Evolutionary conservation across 53 echinoderm and acorn worm genomes (phyloP), one percentile per base, ranked within the genome.

Genomic region (Pentamera pediparva): DNA sequence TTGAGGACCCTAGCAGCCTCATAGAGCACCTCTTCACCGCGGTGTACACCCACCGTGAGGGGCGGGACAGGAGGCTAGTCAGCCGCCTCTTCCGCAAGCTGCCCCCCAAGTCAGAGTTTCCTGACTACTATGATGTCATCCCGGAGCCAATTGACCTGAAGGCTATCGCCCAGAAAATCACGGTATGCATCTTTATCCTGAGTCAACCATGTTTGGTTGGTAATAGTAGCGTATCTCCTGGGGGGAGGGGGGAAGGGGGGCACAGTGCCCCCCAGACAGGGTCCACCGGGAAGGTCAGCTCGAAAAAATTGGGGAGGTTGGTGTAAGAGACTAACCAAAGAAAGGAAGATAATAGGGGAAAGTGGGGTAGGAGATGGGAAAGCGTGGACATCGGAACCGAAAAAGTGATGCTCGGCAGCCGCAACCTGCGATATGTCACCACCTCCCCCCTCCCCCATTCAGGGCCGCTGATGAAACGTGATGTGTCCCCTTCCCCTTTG

Each of bases 101-200:
- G 26, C 98, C 98, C 28, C 83, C 86, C 39, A 85, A 81, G 40
- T 86, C 92, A 0, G 82, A 91, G 49, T 92, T 91, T 50, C 98
- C 98, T 9, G 98, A 86, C 24, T 98, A 98, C 65, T 98, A 98
- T 65, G 98, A 98, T 29, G 88, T 98, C 59, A 98, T 98, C 34
- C 79, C 86, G 6, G 58, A 92, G 29, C 98, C 98, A 30, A 98
- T 98, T 34, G 98, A 98, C 70, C 62, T 98, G 81, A 92, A 92
- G 62, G 90, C 74, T 48, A 89, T 98, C 25, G 98, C 98, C 40
- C 86, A 84, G 74, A 91, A 86, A 43, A 58, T 98, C n/a, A 83
- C 83, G 88, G 98, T 98, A 78, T 49, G 69, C 34, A 0, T 45
- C 13, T 15, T n/a, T 45, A n/a, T n/a, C n/a, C n/a, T n/a, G n/a